These are phyloP conservation scores for Lycocerus yunnanus DNA, from an alignment of 2,888 invertebrate species.

Conservation along the genomic window DNA sequence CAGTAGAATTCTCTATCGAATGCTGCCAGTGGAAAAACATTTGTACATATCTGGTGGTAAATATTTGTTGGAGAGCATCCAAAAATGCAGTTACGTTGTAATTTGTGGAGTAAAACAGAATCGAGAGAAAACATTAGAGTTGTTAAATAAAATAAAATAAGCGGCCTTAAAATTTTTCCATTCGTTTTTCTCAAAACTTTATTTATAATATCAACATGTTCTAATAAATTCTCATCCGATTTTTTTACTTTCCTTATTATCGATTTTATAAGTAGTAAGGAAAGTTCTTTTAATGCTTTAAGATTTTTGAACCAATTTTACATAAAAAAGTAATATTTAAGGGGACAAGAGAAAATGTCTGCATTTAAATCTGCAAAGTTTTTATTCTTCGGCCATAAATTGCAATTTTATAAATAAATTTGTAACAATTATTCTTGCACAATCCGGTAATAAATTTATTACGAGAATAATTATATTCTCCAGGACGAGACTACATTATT, in stretches of 20 bases:
- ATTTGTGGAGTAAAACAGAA: neutral
- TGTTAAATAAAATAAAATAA: neutral
- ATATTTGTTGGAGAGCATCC: neutral
- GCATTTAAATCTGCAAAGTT: neutral
- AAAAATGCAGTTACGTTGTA: neutral
- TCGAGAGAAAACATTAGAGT: neutral
- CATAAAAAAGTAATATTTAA: constrained; percentile 5
- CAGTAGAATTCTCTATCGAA: neutral
- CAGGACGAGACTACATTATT: neutral
- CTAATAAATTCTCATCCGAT: neutral
- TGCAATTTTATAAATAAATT: constrained; percentile 1
- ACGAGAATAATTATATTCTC: neutral
- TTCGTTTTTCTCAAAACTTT: neutral
- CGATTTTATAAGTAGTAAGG: neutral
- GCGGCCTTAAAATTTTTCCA: neutral
- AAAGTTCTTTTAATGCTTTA: neutral
- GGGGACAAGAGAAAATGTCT: neutral
- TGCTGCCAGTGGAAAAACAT: neutral
- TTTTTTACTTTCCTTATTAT: neutral
- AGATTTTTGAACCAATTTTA: neutral
- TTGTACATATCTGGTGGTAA: neutral
- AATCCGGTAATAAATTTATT: neutral
- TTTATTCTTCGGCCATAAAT: neutral
- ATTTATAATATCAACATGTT: neutral
- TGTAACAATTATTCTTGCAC: neutral